Evolutionary conservation across 2,797 vertebrate species (phyloP).

Genomic region (Ammospiza maritima): DNA sequence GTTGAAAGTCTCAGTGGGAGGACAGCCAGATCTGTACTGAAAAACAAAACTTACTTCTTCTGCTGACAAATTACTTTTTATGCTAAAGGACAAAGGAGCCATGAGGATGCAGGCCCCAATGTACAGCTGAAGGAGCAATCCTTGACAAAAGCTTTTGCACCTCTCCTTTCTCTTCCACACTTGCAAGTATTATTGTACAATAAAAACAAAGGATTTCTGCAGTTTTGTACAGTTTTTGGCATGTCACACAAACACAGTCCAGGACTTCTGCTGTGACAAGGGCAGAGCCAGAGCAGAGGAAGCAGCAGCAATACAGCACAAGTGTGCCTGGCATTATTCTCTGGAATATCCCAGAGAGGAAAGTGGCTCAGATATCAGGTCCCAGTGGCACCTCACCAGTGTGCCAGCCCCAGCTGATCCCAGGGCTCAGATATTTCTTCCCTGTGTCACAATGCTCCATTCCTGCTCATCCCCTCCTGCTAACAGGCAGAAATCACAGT

Average conservation of each 20-base stretch:
- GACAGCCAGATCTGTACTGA: slow-evolving; percentile 25
- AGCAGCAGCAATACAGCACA: background rate
- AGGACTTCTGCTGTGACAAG: background rate
- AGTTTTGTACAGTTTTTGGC: background rate
- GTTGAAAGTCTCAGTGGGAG: slow-evolving; percentile 51
- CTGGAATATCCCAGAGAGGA: background rate
- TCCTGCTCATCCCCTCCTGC: background rate
- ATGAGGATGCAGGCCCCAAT: background rate
- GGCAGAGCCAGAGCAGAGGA: background rate
- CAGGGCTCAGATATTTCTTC: background rate
- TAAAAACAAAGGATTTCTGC: background rate
- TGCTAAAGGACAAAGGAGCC: slow-evolving; percentile 27
- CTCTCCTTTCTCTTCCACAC: background rate
- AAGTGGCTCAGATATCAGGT: fast-evolving
- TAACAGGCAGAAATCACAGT: background rate
- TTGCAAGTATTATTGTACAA: background rate
- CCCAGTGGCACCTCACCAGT: fast-evolving
- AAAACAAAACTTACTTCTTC: slow-evolving; percentile 49
- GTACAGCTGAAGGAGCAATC: background rate
- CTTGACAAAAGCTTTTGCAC: background rate
- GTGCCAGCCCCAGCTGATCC: background rate
- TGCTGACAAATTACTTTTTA: slow-evolving; percentile 45
- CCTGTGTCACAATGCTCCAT: background rate
- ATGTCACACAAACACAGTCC: background rate
- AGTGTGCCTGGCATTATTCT: fast-evolving